phyloP scores from a whole-genome alignment of 2,113 vertebrate genomes.

The Perccottus glenii region DNA sequence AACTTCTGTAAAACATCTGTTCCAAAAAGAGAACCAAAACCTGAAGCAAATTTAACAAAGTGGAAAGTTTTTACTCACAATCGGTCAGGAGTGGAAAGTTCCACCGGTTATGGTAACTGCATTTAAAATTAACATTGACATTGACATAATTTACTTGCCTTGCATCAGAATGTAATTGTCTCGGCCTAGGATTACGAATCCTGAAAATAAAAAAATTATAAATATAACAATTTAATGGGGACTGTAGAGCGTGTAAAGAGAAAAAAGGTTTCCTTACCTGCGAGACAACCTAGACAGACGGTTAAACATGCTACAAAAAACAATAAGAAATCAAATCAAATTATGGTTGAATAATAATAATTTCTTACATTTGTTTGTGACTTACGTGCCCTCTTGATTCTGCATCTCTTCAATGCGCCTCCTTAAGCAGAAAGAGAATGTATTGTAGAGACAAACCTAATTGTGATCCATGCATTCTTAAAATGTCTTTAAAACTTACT shows the following conservation, averaged over 20 bases:
- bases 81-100: background rate
- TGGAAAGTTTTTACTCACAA: background rate
- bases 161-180: conserved; percentile 31
- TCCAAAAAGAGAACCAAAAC: conserved; percentile 1
- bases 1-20: background rate
- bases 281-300: conserved; percentile 68
- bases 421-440: conserved; percentile 27
- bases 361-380: conserved; percentile 4
- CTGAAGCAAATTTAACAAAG: background rate
- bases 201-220: conserved; percentile 26
- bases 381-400: conserved; percentile 57
- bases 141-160: conserved; percentile 39
- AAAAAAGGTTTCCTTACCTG: conserved; percentile 51
- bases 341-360: background rate
- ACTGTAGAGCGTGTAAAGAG: background rate
- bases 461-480: background rate
- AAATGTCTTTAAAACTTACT: conserved; percentile 48
- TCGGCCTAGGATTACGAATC: conserved; percentile 15
- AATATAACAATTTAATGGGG: background rate
- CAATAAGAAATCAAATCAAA: background rate
- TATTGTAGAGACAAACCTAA: background rate
- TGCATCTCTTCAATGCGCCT: conserved; percentile 65
- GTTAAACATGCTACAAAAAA: conserved; percentile 60
- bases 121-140: background rate
- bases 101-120: background rate